Conservation (phyloP, 92 coral and sea anemone species). For the Phenganax stokvisi region DNA sequence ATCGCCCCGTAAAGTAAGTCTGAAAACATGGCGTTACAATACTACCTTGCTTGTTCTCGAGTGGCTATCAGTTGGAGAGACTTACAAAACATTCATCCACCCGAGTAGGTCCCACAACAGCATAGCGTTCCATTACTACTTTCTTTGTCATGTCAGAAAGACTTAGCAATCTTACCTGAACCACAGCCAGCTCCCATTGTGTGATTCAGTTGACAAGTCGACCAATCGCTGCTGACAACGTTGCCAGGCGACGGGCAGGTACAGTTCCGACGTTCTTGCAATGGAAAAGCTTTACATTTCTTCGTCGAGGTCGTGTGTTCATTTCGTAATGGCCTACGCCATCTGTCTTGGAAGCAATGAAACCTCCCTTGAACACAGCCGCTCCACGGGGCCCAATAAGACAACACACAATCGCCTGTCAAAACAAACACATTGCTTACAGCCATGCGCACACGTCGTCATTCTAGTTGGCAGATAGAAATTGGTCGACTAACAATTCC, state of each 20-base stretch:
- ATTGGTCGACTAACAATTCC: too few species aligned
- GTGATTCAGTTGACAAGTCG: constrained; percentile 14
- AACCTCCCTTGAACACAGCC: neutral
- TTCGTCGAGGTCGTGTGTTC: neutral
- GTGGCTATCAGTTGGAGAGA: too few species aligned
- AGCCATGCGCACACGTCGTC: too few species aligned
- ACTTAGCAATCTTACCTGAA: neutral
- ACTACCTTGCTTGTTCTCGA: too few species aligned
- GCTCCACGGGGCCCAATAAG: constrained; percentile 10
- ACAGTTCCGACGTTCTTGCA: neutral
- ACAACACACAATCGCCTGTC: constrained; percentile 50
- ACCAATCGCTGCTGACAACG: constrained; percentile 21
- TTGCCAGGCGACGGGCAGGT: neutral
- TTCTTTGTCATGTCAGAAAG: neutral
- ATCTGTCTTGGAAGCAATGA: neutral
- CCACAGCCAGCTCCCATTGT: constrained; percentile 19
- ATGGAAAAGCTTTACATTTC: neutral
- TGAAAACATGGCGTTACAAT: too few species aligned
- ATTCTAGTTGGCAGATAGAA: too few species aligned
- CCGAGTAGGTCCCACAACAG: too few species aligned
- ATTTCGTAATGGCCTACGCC: neutral
- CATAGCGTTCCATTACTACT: too few species aligned
- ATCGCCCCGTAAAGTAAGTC: too few species aligned
- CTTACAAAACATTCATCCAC: too few species aligned
- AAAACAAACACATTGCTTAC: constrained; percentile 43